Evolutionary conservation across 2,113 vertebrate species (phyloP).

Genomic region (Eurystomus gularis): DNA sequence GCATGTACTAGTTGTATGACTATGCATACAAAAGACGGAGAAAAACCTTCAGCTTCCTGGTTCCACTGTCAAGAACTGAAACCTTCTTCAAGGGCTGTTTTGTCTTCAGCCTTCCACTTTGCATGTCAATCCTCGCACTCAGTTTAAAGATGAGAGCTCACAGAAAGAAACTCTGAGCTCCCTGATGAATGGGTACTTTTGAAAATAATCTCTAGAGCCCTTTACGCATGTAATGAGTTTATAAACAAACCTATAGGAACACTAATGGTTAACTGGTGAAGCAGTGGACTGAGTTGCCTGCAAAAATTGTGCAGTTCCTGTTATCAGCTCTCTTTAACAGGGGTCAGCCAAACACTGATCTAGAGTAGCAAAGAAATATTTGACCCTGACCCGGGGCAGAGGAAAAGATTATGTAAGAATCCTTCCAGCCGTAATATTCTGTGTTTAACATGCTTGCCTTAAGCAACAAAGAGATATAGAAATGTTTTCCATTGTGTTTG

Average conservation of each 20-base stretch:
- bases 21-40: neutral
- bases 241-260: neutral
- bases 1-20: neutral
- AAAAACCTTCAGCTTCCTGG: neutral
- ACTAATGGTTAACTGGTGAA: neutral
- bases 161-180: neutral
- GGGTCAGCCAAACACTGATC: neutral
- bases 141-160: neutral
- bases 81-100: neutral
- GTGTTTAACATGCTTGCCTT: neutral
- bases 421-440: neutral
- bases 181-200: neutral
- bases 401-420: slow-evolving; percentile 21
- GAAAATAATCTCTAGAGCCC: neutral
- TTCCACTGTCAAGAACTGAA: neutral
- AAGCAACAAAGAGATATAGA: neutral
- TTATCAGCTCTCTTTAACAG: slow-evolving; percentile 3
- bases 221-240: neutral
- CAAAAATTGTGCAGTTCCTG: neutral
- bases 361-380: slow-evolving; percentile 29
- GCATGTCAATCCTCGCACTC: neutral
- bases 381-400: slow-evolving; percentile 5
- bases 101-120: neutral
- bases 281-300: neutral
- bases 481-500: neutral